Conservation (phyloP, 2,888 invertebrate genomes). For the Synanthedon vespiformis region DNA sequence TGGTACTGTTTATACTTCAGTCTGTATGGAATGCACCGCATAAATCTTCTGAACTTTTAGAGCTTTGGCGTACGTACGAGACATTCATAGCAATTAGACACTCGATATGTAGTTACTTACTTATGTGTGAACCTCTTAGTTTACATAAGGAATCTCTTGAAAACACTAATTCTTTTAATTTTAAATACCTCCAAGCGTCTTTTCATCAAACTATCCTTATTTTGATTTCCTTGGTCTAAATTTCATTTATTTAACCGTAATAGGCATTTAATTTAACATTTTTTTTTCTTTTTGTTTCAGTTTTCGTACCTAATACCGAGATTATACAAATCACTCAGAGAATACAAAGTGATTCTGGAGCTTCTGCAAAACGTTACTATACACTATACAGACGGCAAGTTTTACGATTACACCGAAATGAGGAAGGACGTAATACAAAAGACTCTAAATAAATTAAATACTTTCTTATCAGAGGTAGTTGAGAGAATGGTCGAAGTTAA, state of each 20-base stretch:
- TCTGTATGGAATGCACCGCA: neutral
- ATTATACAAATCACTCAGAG: conserved; percentile 61
- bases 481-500: conserved; percentile 49
- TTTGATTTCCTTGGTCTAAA: too few species aligned
- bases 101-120: too few species aligned
- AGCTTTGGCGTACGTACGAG: neutral
- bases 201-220: too few species aligned
- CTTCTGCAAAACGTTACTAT: conserved; percentile 39
- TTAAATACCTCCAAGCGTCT: too few species aligned
- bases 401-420: conserved; percentile 44
- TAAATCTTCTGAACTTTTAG: neutral
- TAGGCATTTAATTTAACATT: neutral
- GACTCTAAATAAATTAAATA: conserved; percentile 56
- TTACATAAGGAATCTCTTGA: too few species aligned
- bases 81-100: too few species aligned
- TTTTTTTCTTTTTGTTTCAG: conserved; percentile 60
- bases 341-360: conserved; percentile 48
- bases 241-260: too few species aligned
- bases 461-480: conserved; percentile 69
- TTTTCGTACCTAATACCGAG: conserved; percentile 67
- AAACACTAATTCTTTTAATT: too few species aligned
- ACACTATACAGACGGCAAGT: conserved; percentile 49
- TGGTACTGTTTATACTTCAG: neutral
- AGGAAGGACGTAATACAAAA: conserved; percentile 45
- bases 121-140: too few species aligned